Evolutionary conservation across 2,888 invertebrate species (phyloP), one percentile per base, ranked within the genome.

Genomic region (Smittia aterrima): DNA sequence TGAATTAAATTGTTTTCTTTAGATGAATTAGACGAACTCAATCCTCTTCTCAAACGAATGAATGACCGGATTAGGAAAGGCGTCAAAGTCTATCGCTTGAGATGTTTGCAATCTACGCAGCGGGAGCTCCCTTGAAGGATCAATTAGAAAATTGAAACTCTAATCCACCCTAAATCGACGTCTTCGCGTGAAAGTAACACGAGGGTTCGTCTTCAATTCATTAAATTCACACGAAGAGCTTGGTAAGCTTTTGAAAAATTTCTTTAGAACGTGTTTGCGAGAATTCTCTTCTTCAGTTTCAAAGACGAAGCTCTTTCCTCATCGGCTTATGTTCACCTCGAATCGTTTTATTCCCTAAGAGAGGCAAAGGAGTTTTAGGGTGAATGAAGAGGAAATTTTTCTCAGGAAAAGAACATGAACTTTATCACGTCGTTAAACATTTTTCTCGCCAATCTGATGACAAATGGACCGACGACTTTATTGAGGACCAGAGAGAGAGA

Each of bases 381-480:
- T n/a, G 47, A 16, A 47, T n/a, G n/a, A 16, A 47, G n/a, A 47
- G 3, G n/a, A n/a, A n/a, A n/a, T n/a, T n/a, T n/a, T n/a, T n/a
- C n/a, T n/a, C n/a, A n/a, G n/a, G n/a, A 47, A 47, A 47, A n/a
- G 3, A 47, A n/a, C 47, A 47, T 11, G 47, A 9, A 32, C 2
- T 47, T 47, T 47, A 16, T 47, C 16, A 47, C 47, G 11, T 47
- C 47, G n/a, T 47, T 20, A 20, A 22, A 22, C 38, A 64, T 25
- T 25, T 11, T 67, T 67, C n/a, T 67, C 22, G n/a, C 54, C 70
- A 25, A 70, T 20, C 27, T 54, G 41, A 53, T 70, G 70, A 70
- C 70, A 70, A 70, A 70, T 54, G 70, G 25, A 16, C 47, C 16
- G 32, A 41, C 70, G 47, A 18, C 25, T 54, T 11, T 20, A 4